Base-by-base conservation (phyloP, 2,113 vertebrate species). In the Prunella fulvescens region DNA sequence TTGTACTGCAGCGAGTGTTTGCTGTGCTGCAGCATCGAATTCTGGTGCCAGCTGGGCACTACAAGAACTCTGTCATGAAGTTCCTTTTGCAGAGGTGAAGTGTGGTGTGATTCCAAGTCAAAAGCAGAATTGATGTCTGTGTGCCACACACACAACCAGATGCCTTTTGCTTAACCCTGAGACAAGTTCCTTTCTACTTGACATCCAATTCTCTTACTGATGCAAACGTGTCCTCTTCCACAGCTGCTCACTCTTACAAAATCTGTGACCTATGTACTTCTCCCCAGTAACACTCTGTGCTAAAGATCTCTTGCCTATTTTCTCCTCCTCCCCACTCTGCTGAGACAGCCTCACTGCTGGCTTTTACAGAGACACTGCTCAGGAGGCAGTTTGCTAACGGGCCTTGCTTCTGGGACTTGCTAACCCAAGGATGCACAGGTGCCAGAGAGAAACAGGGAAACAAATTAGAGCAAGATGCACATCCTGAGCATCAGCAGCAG, bases 251-350 rank as follows among this genome's bases (percentile, higher is more conserved):
- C 22, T 92, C 54, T 83, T 91, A 72, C 90, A 80, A 81, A 92
- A 95, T 58, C 85, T 37, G 44, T 83, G 92, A 78, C 91, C 83
- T 70, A 16, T 88, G 91, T n/a, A 15, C 80, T 66, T 50, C 56
- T 70, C 50, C 40, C 56, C 26, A 2, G 47, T 69, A 81, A 14
- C 48, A n/a, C 5, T 84, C 47, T 71, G 81, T 54, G 82, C 56
- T 85, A 82, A 95, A 83, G 93, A 91, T 82, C 93, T 51, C 39
- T 84, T 47, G 74, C 37, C 62, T 65, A 0, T 48, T 77, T 85
- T 85, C 35, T 70, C 33, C 35, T 56, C 61, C 51, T 67, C n/a
- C 89, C 81, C 66, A 53, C 39, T 74, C 18, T 4, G 29, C 81
- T 48, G 12, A 12, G 78, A 35, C 8, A 86, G 80, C 31, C 73